phyloP scores from a whole-genome alignment of 2,113 vertebrate genomes.

The Lasiurus borealis region DNA sequence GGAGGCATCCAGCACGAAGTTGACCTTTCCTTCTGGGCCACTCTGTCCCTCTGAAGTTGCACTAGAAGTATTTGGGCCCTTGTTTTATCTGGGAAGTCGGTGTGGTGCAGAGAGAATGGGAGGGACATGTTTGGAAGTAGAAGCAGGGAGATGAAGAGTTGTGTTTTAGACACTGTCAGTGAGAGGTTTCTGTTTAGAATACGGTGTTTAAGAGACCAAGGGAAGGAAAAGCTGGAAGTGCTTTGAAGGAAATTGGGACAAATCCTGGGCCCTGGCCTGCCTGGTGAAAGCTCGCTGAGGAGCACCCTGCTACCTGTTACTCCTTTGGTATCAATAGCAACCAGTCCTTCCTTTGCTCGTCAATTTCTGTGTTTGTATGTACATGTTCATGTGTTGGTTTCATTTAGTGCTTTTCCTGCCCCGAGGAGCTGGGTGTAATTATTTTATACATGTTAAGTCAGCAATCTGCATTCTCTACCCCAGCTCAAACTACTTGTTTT shows the following conservation, averaged over 20 bases:
- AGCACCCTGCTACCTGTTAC: background rate
- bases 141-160: background rate
- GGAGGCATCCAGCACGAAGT: background rate
- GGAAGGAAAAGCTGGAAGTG: background rate
- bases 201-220: background rate
- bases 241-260: background rate
- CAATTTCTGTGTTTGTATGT: background rate
- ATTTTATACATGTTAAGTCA: background rate
- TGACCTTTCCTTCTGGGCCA: background rate
- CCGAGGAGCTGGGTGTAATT: background rate
- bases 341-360: background rate
- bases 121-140: background rate
- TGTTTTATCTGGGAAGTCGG: background rate
- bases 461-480: background rate
- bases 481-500: slow-evolving; percentile 16
- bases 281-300: background rate
- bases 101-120: background rate
- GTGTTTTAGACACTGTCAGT: background rate
- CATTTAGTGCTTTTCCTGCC: background rate
- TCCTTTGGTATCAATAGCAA: background rate
- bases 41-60: background rate
- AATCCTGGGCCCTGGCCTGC: background rate
- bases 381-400: slow-evolving; percentile 29
- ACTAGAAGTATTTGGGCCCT: background rate
- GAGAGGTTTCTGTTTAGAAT: background rate